These are phyloP conservation scores for Meloe dianella DNA, from an alignment of 2,888 invertebrate species.

Conservation along the genomic window DNA sequence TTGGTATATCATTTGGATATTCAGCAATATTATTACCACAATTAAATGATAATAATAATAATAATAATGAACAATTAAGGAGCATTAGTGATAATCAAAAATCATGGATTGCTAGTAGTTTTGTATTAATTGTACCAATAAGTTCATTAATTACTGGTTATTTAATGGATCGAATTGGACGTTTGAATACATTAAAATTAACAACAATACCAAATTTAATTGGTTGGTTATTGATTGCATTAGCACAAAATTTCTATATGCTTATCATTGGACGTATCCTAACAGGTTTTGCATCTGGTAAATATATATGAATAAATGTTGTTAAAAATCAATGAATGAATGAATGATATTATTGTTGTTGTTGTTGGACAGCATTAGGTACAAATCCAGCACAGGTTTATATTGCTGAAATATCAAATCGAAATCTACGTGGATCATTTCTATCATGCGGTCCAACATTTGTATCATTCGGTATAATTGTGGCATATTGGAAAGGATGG, in stretches of 20 bases:
- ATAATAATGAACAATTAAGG: constrained; percentile 8
- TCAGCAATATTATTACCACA: constrained; percentile 65
- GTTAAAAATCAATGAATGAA: too few relatives aligned
- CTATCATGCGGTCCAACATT: constrained; percentile 63
- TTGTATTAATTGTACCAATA: constrained; percentile 2
- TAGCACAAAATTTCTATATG: constrained; percentile 59
- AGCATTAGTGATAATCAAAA: constrained; percentile 3
- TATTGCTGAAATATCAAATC: constrained; percentile 64
- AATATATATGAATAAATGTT: too few relatives aligned
- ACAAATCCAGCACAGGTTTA: constrained; percentile 66
- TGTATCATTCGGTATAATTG: constrained; percentile 64
- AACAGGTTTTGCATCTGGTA: constrained; percentile 62
- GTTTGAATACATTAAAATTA: constrained; percentile 62
- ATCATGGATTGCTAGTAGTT: constrained; percentile 16
- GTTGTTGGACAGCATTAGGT: constrained; percentile 58
- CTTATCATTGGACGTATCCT: constrained; percentile 62
- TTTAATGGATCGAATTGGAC: constrained; percentile 61
- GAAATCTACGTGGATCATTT: constrained; percentile 63
- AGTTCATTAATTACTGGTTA: constrained; percentile 16
- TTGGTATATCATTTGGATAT: constrained; percentile 65
- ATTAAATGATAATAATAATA: constrained; percentile 57
- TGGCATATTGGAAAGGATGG: constrained; percentile 62
- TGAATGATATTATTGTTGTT: too few relatives aligned
- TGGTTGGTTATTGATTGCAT: constrained; percentile 63
- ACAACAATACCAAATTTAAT: constrained; percentile 61